phyloP scores from a whole-genome alignment of 2,888 invertebrate species.

The Beris chalybata region DNA sequence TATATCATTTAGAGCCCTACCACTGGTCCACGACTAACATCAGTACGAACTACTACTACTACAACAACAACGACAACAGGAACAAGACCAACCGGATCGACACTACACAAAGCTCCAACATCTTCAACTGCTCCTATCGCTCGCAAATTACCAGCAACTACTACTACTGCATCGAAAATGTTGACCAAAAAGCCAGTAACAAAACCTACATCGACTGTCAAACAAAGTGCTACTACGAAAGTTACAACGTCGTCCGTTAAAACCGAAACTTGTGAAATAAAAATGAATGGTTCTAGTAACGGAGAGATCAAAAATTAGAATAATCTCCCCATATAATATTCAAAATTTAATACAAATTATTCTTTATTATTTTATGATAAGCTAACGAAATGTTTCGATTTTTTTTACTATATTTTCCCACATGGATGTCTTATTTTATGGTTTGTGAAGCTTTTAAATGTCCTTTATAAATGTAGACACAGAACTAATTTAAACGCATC shows the following conservation, averaged over 20 bases:
- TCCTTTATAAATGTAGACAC: no score
- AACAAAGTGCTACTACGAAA: not conserved
- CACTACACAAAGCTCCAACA: conserved; percentile 36
- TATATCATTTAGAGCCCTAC: no score
- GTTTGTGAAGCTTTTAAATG: no score
- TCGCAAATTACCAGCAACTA: conserved; percentile 29
- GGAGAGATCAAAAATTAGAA: not conserved
- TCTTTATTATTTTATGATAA: no score
- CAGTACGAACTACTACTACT: not conserved
- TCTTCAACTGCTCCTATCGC: conserved; percentile 38
- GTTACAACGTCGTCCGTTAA: not conserved
- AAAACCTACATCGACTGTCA: conserved; percentile 23
- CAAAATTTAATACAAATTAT: no score
- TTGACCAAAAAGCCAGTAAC: not conserved
- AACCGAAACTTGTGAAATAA: conserved; percentile 5
- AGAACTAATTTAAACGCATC: no score
- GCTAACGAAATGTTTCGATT: no score
- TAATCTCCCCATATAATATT: not conserved
- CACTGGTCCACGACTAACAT: not conserved
- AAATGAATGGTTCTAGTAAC: conserved; percentile 16
- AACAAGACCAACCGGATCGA: conserved; percentile 9
- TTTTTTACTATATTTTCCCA: no score
- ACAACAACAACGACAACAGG: not conserved
- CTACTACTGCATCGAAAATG: conserved; percentile 37
- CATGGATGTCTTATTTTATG: no score